A percentile compares a stretch with the other conserved stretches of the same genome.
Conservation (phyloP, 2,797 vertebrate species). For the Loris lydekkerianus region DNA sequence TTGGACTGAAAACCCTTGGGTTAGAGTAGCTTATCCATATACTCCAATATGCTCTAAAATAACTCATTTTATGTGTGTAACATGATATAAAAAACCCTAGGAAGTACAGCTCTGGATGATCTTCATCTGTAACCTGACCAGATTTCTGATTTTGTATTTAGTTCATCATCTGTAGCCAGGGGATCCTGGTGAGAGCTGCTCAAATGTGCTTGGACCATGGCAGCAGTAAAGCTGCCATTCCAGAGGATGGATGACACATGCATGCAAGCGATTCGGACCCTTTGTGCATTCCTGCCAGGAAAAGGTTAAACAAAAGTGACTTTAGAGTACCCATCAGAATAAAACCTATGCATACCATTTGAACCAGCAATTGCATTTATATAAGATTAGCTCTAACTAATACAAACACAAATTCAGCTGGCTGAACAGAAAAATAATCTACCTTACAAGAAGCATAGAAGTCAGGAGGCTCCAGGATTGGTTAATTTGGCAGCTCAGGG, state of each 20-base stretch:
- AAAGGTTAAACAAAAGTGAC: neutral
- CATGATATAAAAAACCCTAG: neutral
- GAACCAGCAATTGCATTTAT: conserved; percentile 2
- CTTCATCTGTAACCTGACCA: neutral
- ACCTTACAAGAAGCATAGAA: conserved; percentile 42
- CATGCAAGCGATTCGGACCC: neutral
- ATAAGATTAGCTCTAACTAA: neutral
- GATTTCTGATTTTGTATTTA: conserved; percentile 61
- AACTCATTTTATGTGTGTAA: neutral
- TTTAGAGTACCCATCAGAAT: neutral
- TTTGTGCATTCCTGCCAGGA: neutral
- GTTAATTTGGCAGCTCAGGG: neutral
- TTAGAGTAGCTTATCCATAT: neutral
- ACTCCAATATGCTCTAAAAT: neutral
- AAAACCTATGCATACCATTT: neutral
- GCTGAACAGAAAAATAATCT: conserved; percentile 3
- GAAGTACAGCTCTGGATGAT: neutral
- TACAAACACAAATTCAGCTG: neutral
- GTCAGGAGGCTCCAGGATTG: neutral
- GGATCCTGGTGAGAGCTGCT: neutral
- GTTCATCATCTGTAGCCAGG: neutral
- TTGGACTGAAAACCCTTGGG: neutral
- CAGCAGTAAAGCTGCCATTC: neutral
- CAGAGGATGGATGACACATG: neutral
- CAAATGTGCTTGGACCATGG: neutral